Evolutionary conservation across 1,140 invertebrate species (phyloP), one percentile per base, ranked within the genome.

Genomic region (Tyrophagus putrescentiae): DNA sequence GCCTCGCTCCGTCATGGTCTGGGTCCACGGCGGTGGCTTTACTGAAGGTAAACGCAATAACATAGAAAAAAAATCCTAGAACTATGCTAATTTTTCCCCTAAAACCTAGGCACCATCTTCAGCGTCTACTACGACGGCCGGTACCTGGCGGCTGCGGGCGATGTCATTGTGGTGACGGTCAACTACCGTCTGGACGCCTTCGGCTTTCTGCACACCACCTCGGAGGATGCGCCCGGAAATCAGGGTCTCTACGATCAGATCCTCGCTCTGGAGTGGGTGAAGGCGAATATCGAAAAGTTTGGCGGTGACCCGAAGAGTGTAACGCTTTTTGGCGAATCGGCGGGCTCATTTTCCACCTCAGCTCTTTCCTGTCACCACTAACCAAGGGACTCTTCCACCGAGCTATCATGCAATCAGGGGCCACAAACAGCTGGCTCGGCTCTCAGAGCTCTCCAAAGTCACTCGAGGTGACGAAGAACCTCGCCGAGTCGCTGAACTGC

Each of bases 11-110:
- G 90, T 96, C n/a, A 83, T 95, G 82, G 80, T 96, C 32, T 96
- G 91, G 92, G 84, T 97, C 62, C 96, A 88, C 72, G 93, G 93
- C 33, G 93, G 93, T 34, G 91, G 91, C 1, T 98, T 95, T 93
- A 90, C 72, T 90, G 85, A n/a, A n/a, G n/a, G n/a, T n/a, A n/a
- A n/a, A n/a, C n/a, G n/a, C n/a, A n/a, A n/a, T n/a, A n/a, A n/a
- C n/a, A n/a, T n/a, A n/a, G n/a, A n/a, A n/a, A n/a, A n/a, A n/a
- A n/a, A n/a, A n/a, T n/a, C n/a, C n/a, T n/a, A n/a, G n/a, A n/a
- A n/a, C n/a, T n/a, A n/a, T n/a, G n/a, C n/a, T n/a, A n/a, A n/a
- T n/a, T n/a, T n/a, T n/a, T n/a, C n/a, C n/a, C n/a, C n/a, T n/a
- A n/a, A n/a, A n/a, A n/a, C n/a, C n/a, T 52, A 34, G 91, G 93